Percentiles rank a stretch among this genome's conserved stretches.
Conservation (phyloP, 2,113 vertebrate genomes). For the Syrrhaptes paradoxus region DNA sequence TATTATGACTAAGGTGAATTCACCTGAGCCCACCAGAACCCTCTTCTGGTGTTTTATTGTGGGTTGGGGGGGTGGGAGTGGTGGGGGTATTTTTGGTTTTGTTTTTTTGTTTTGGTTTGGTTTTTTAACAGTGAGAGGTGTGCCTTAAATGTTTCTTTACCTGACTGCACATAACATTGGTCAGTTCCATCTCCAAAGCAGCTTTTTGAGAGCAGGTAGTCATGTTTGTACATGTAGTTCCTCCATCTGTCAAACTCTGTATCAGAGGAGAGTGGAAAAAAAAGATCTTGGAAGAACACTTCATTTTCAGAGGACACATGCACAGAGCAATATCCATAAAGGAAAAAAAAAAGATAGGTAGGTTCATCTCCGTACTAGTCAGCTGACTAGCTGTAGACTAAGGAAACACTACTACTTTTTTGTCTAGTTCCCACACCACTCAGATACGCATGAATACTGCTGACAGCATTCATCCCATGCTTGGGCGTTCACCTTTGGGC, state of each 20-base stretch:
- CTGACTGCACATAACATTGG: not conserved
- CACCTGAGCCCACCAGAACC: not conserved
- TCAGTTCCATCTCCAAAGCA: not conserved
- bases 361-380: not conserved
- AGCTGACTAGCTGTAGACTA: not conserved
- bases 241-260: not conserved
- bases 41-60: not conserved
- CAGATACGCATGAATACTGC: not conserved
- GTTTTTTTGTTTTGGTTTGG: not conserved
- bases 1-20: not conserved
- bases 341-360: not conserved
- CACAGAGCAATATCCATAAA: not conserved
- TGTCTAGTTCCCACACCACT: not conserved
- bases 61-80: too few relatives aligned
- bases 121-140: not conserved
- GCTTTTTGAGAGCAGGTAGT: rapidly evolving
- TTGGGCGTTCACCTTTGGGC: too few relatives aligned
- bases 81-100: too few relatives aligned
- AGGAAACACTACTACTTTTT: not conserved
- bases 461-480: not conserved
- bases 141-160: not conserved
- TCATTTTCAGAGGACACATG: not conserved
- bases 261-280: not conserved
- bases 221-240: not conserved
- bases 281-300: not conserved